Conservation (phyloP, 2,888 invertebrate genomes). For the Tortricodes alternella region DNA sequence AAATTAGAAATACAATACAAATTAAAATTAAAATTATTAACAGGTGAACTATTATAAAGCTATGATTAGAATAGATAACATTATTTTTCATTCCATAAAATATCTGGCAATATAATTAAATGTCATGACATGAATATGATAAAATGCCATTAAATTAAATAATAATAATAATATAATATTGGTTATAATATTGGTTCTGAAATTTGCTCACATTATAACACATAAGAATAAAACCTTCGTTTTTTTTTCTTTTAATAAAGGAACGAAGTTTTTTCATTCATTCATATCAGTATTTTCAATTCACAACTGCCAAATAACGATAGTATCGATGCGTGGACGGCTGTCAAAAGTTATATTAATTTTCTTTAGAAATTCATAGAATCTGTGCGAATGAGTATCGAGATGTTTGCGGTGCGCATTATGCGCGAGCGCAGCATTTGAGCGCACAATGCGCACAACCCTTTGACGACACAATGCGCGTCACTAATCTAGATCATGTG, state of each 20-base stretch:
- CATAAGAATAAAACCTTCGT: not conserved
- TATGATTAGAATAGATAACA: too few species aligned
- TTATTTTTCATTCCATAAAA: too few species aligned
- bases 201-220: not conserved
- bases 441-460: conserved; percentile 70
- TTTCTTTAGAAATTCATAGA: conserved; percentile 81
- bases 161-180: too few species aligned
- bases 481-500: conserved; percentile 83
- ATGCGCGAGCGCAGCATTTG: conserved; percentile 63
- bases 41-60: too few species aligned
- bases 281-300: conserved; percentile 61
- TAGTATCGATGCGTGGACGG: conserved; percentile 70
- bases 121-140: too few species aligned
- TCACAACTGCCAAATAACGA: conserved; percentile 73
- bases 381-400: conserved; percentile 72
- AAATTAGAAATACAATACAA: too few species aligned
- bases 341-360: conserved; percentile 83
- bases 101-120: too few species aligned
- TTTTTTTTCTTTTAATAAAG: conserved; percentile 28
- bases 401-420: conserved; percentile 73
- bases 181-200: too few species aligned
- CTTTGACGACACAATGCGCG: conserved; percentile 80
- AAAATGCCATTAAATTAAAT: too few species aligned
- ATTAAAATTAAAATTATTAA: too few species aligned
- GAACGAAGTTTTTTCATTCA: conserved; percentile 46